A percentile compares a stretch with the other conserved stretches of the same genome.
These are phyloP conservation scores for Pseudoips prasinana DNA, from an alignment of 2,888 invertebrate genomes.

Conservation along the genomic window DNA sequence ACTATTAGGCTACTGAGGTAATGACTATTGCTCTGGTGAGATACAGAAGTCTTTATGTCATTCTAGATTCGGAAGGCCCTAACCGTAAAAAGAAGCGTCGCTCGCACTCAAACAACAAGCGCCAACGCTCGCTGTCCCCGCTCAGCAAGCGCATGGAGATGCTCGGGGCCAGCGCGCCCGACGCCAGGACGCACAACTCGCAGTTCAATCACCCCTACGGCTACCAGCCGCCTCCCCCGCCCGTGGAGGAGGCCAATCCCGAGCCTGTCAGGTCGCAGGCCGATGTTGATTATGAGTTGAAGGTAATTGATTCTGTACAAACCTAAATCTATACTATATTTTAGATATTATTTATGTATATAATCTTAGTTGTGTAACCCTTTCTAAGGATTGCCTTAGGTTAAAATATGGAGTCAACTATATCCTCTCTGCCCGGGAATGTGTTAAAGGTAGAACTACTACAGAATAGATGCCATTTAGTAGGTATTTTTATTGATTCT, in stretches of 20 bases:
- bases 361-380: too few species aligned
- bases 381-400: too few species aligned
- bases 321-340: too few species aligned
- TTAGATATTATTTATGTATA: too few species aligned
- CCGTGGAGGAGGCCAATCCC: slow-evolving; percentile 61
- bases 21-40: too few species aligned
- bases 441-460: too few species aligned
- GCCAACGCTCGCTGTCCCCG: slow-evolving; percentile 89
- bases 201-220: slow-evolving; percentile 87
- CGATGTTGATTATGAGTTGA: slow-evolving; percentile 85
- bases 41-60: too few species aligned
- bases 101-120: slow-evolving; percentile 80
- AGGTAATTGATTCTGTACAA: slow-evolving; percentile 70
- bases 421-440: too few species aligned
- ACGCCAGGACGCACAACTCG: slow-evolving; percentile 78
- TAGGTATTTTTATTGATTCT: too few species aligned
- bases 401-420: too few species aligned
- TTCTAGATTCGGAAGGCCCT: slow-evolving; percentile 79
- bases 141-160: slow-evolving; percentile 92
- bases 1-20: too few species aligned
- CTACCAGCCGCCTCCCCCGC: slow-evolving; percentile 82
- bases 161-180: slow-evolving; percentile 83
- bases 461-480: too few species aligned
- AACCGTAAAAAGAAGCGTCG: slow-evolving; percentile 83
- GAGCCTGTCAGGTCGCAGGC: slow-evolving; percentile 64